Conservation (phyloP, 1,140 invertebrate genomes). For the Drosophila tsacasi region DNA sequence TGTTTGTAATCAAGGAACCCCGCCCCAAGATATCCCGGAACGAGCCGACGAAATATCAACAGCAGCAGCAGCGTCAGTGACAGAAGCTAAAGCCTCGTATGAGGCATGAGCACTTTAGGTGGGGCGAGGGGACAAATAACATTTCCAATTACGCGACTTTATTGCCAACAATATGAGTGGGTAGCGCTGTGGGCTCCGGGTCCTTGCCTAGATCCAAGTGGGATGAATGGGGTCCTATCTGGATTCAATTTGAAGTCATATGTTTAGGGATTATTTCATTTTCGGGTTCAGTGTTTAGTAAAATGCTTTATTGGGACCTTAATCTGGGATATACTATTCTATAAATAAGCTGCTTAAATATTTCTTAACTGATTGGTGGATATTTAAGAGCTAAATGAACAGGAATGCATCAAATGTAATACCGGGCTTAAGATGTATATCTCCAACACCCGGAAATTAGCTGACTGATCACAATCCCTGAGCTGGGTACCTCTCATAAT, state of each 20-base stretch:
- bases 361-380: not conserved
- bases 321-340: not conserved
- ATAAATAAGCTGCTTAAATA: not conserved
- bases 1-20: constrained; percentile 55
- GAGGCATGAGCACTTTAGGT: not conserved
- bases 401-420: not conserved
- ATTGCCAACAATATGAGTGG: constrained; percentile 41
- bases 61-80: constrained; percentile 4
- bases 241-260: constrained; percentile 2
- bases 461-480: not conserved
- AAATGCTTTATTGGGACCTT: not conserved
- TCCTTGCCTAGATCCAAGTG: not conserved
- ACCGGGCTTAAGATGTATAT: not conserved
- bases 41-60: constrained; percentile 27
- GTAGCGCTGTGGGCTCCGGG: not conserved
- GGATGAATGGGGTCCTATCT: constrained; percentile 9
- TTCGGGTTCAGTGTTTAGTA: not conserved
- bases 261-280: not conserved
- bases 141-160: constrained; percentile 52
- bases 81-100: constrained; percentile 16
- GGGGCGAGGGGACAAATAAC: constrained; percentile 27
- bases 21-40: constrained; percentile 2
- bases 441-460: not conserved
- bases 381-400: not conserved
- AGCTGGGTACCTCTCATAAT: constrained; percentile 20